These are phyloP conservation scores for Strigamia transsilvanica DNA, from an alignment of 2,888 invertebrate genomes.

Conservation along the genomic window DNA sequence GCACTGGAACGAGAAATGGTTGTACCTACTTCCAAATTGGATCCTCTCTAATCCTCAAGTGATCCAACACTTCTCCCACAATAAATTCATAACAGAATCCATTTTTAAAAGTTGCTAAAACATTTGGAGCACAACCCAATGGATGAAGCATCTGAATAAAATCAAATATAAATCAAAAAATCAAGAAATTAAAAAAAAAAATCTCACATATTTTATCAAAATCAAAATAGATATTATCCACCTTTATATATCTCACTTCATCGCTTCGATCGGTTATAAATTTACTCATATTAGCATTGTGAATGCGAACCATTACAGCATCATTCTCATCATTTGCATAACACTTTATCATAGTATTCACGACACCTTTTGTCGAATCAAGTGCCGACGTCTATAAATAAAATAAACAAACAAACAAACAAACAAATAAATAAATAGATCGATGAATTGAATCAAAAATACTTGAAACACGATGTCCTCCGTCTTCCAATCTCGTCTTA, in stretches of 20 bases:
- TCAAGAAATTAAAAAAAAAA: not conserved
- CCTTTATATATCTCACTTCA: not conserved
- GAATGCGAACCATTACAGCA: conserved; percentile 36
- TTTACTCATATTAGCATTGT: conserved; percentile 3
- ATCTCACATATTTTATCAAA: not conserved
- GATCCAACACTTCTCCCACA: conserved; percentile 2
- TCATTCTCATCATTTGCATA: not conserved
- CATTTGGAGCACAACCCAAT: conserved; percentile 31
- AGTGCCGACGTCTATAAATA: not conserved
- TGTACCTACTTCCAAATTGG: conserved; percentile 36
- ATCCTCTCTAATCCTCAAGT: conserved; percentile 3
- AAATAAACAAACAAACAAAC: not conserved
- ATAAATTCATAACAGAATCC: conserved; percentile 50
- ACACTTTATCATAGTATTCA: conserved; percentile 35
- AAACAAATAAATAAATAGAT: not conserved
- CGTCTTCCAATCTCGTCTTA: not conserved
- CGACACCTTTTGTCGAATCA: not conserved
- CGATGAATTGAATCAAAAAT: too few relatives aligned
- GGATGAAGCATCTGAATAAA: not conserved
- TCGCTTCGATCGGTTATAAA: not conserved
- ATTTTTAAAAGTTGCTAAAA: conserved; percentile 35
- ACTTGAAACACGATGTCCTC: not conserved
- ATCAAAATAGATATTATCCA: not conserved
- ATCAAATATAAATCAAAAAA: not conserved
- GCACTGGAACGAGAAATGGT: not conserved